Evolutionary conservation across 1,140 invertebrate species (phyloP).

Genomic region (Trichogramma pretiosum): DNA sequence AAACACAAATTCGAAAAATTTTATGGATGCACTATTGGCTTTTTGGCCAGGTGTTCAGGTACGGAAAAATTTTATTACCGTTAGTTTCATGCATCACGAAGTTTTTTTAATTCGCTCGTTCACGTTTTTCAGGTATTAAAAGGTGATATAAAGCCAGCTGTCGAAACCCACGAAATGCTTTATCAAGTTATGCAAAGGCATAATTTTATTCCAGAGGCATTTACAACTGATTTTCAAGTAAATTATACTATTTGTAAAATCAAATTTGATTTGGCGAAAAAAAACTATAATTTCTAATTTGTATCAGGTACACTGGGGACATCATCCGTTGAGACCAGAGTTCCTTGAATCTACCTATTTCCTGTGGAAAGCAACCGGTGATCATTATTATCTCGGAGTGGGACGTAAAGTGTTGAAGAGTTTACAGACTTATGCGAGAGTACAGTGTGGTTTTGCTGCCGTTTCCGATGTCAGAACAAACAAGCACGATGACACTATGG

Average conservation of each 20-base stretch:
- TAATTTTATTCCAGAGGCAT: conserved; percentile 96
- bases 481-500: conserved; percentile 89
- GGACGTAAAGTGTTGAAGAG: conserved; percentile 85
- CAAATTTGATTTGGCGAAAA: conserved; percentile 1
- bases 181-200: conserved; percentile 95
- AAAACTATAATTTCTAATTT: too few species aligned
- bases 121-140: conserved; percentile 64
- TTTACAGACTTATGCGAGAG: conserved; percentile 80
- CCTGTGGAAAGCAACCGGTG: conserved; percentile 86
- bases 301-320: conserved; percentile 96
- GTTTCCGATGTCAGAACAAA: conserved; percentile 90
- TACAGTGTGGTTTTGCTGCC: conserved; percentile 93
- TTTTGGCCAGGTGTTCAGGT: conserved; percentile 98
- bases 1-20: conserved; percentile 88
- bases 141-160: conserved; percentile 91
- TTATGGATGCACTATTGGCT: conserved; percentile 93
- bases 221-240: conserved; percentile 86
- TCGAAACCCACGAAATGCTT: conserved; percentile 94
- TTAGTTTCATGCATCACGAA: conserved; percentile 7
- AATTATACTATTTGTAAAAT: conserved; percentile 27
- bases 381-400: conserved; percentile 91
- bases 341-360: conserved; percentile 98
- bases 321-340: conserved; percentile 93
- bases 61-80: conserved; percentile 21
- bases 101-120: too few species aligned